Evolutionary conservation across 1,140 invertebrate genomes (phyloP).

Genomic region (Rhizoglyphus robini): DNA sequence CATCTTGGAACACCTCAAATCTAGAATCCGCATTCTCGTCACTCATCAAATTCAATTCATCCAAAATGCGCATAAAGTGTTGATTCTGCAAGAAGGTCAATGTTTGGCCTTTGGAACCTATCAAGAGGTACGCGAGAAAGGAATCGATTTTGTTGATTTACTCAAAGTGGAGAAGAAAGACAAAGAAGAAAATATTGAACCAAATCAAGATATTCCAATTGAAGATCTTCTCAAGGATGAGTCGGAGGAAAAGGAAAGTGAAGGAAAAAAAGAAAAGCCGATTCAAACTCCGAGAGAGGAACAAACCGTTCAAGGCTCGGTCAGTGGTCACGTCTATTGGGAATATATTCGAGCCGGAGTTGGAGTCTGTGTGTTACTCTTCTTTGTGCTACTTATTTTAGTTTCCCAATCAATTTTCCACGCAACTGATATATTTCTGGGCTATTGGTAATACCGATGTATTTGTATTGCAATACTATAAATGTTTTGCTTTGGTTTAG

Average conservation of each 20-base stretch:
- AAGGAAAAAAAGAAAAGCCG: conserved; percentile 4
- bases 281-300: conserved; percentile 19
- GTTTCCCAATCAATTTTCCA: conserved; percentile 18
- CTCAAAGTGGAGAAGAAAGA: no score
- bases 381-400: background rate
- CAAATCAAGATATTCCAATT: no score
- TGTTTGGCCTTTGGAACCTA: conserved; percentile 14
- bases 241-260: background rate
- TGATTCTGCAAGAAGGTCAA: conserved; percentile 49
- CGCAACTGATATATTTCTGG: conserved; percentile 14
- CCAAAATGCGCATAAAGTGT: conserved; percentile 55
- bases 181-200: no score
- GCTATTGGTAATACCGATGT: no score
- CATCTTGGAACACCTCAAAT: conserved; percentile 15
- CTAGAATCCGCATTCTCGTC: conserved; percentile 30
- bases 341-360: conserved; percentile 16
- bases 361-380: background rate
- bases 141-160: conserved; percentile 18
- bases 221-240: no score
- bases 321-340: conserved; percentile 11
- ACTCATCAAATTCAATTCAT: conserved; percentile 41
- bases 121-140: conserved; percentile 13
- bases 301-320: conserved; percentile 10
- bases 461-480: no score
- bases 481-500: no score